A percentile compares a stretch with the other conserved stretches of the same genome.
phyloP scores from a whole-genome alignment of 2,888 invertebrate genomes.

The Sericinus montela region DNA sequence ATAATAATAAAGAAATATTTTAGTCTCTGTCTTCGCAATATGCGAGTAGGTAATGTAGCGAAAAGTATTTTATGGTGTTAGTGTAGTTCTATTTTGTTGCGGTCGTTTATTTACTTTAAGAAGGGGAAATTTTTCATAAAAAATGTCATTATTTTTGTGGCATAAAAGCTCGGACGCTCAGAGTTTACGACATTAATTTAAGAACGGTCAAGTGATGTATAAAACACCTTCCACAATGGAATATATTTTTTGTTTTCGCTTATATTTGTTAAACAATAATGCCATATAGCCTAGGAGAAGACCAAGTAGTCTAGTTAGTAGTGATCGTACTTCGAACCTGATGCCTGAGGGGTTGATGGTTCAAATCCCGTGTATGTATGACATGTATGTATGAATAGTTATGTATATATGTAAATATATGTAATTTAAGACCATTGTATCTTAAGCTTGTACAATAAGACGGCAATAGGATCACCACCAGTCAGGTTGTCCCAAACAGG shows the following conservation, averaged over 20 bases:
- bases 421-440: too few relatives aligned
- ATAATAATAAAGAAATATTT: background rate
- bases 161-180: constrained; percentile 10
- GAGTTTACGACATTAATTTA: constrained; percentile 11
- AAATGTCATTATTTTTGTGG: constrained; percentile 15
- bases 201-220: background rate
- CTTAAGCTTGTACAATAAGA: too few relatives aligned
- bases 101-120: constrained; percentile 10
- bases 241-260: constrained; percentile 10
- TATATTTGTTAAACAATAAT: too few relatives aligned
- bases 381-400: too few relatives aligned
- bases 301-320: too few relatives aligned
- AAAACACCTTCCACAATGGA: background rate
- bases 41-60: constrained; percentile 15
- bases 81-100: constrained; percentile 13
- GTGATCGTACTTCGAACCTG: too few relatives aligned
- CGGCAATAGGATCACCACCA: too few relatives aligned
- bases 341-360: too few relatives aligned
- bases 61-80: constrained; percentile 12
- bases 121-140: constrained; percentile 15
- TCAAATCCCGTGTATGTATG: too few relatives aligned
- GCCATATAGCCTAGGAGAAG: too few relatives aligned
- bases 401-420: too few relatives aligned
- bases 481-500: too few relatives aligned
- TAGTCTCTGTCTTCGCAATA: constrained; percentile 10